These are phyloP conservation scores for Rhadinocentrus ornatus DNA, from an alignment of 2,797 vertebrate species.

Conservation along the genomic window DNA sequence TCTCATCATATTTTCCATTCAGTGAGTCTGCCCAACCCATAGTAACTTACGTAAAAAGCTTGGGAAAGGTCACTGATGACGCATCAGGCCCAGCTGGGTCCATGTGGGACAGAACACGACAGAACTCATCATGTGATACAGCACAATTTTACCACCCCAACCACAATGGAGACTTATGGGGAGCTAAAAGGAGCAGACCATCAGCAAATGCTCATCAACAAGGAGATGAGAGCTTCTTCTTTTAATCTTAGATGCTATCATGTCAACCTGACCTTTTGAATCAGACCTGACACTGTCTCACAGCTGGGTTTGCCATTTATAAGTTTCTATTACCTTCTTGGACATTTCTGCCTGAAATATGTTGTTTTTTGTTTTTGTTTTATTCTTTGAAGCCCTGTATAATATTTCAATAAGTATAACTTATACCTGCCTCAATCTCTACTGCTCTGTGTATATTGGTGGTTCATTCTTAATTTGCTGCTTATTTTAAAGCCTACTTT, in stretches of 20 bases:
- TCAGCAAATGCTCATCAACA: conserved; percentile 27
- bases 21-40: not conserved
- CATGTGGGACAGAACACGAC: conserved; percentile 17
- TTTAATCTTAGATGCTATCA: conserved; percentile 29
- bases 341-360: not conserved
- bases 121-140: conserved; percentile 27
- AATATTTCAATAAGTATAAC: not conserved
- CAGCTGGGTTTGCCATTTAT: conserved; percentile 40
- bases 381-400: not conserved
- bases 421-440: not conserved
- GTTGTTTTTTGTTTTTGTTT: not conserved
- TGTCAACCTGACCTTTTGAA: conserved; percentile 24
- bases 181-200: conserved; percentile 24
- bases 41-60: not conserved
- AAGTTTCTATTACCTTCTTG: conserved; percentile 42
- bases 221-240: conserved; percentile 38
- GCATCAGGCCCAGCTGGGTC: conserved; percentile 47
- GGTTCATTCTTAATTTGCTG: not conserved
- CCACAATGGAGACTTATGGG: conserved; percentile 28
- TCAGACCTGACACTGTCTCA: conserved; percentile 11
- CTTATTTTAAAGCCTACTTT: conserved; percentile 1
- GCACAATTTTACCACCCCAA: not conserved
- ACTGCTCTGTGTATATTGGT: not conserved
- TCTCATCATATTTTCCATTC: conserved; percentile 27
- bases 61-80: conserved; percentile 61